These are phyloP conservation scores for Epirrhoe alternata DNA, from an alignment of 2,888 invertebrate species.

Conservation along the genomic window DNA sequence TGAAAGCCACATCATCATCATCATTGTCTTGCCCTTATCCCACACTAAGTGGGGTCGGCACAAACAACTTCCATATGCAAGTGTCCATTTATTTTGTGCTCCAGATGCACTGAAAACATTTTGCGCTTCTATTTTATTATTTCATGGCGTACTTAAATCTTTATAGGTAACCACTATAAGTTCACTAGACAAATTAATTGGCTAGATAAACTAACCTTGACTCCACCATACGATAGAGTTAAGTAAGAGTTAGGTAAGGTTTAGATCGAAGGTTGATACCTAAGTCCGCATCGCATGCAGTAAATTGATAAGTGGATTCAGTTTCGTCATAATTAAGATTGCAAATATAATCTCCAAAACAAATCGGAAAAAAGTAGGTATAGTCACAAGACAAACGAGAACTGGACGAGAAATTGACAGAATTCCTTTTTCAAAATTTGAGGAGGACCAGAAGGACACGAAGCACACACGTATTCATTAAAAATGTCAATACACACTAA, in stretches of 20 bases:
- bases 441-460: too few species aligned
- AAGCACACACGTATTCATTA: too few species aligned
- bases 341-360: neutral
- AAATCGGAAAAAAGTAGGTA: neutral
- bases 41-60: too few species aligned
- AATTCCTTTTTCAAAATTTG: too few species aligned
- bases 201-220: conserved; percentile 28
- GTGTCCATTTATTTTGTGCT: neutral
- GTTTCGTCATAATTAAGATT: neutral
- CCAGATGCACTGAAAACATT: neutral
- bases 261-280: conserved; percentile 16
- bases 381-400: too few species aligned
- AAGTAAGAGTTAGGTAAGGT: neutral
- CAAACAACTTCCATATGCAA: too few species aligned
- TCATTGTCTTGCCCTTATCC: too few species aligned
- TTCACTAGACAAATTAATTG: conserved; percentile 26
- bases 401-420: too few species aligned
- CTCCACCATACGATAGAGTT: conserved; percentile 14
- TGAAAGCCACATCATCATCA: too few species aligned
- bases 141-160: conserved; percentile 10
- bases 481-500: too few species aligned
- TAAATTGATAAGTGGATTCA: neutral
- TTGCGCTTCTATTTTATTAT: conserved; percentile 13
- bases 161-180: conserved; percentile 7
- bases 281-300: conserved; percentile 1